Evolutionary conservation across 2,113 vertebrate genomes (phyloP).

Genomic region (Galemys pyrenaicus): DNA sequence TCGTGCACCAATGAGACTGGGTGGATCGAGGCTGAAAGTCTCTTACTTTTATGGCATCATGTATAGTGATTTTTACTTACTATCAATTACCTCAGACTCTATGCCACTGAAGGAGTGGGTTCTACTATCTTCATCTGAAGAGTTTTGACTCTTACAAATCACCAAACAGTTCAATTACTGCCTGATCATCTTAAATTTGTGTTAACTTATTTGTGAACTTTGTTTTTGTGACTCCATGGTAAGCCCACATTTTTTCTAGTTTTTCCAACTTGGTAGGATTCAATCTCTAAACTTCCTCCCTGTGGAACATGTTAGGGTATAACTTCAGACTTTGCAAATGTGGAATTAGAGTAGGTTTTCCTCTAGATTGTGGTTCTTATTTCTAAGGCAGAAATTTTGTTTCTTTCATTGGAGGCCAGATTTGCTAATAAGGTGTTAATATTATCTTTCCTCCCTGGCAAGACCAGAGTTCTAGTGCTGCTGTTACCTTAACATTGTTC

Average conservation of each 20-base stretch:
- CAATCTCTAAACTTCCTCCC: background rate
- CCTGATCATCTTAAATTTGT: background rate
- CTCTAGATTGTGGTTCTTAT: background rate
- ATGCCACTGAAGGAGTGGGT: no score
- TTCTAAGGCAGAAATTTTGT: background rate
- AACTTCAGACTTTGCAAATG: background rate
- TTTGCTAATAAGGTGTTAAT: background rate
- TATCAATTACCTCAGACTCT: no score
- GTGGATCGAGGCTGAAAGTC: background rate
- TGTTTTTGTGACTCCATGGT: background rate
- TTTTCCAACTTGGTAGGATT: background rate
- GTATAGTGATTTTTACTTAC: background rate
- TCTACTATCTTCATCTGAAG: no score
- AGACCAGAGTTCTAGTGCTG: no score
- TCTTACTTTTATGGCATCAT: background rate
- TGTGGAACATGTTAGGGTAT: background rate
- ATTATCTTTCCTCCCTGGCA: no score
- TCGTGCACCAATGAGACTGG: background rate
- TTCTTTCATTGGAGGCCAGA: background rate
- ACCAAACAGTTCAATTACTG: no score
- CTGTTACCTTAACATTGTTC: no score
- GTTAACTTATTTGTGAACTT: background rate
- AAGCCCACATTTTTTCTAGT: background rate
- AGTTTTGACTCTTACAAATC: no score
- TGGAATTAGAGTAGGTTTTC: background rate